Evolutionary conservation across 1,140 invertebrate species (phyloP), one percentile per base, ranked within the genome.

Genomic region (Aethina tumida): DNA sequence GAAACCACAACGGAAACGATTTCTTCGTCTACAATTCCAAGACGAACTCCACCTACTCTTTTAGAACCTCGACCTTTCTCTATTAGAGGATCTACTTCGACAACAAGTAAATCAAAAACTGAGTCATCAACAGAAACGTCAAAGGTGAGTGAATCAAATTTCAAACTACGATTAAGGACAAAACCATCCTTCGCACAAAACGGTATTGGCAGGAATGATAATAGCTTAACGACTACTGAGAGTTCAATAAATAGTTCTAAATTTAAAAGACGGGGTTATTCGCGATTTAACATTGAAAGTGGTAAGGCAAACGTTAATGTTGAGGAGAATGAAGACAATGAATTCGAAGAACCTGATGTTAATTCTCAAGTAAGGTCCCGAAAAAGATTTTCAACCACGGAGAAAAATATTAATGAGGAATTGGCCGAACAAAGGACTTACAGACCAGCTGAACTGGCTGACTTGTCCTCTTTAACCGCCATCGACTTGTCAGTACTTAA

Each of bases 121-220:
- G 66, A 71, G 51, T 54, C 55, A 18, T 45, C 59, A 16, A 55
- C 60, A 24, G 47, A 50, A 45, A 46, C 48, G 24, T 43, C 53
- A 16, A 59, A 63, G 56, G 56, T 58, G 52, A 55, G 56, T 58
- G 45, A 45, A 39, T 36, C 47, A 45, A 48, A 41, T 39, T 41
- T 47, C 28, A 52, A 43, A 43, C 44, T 37, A 21, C 46, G 49
- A 20, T 26, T 44, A 39, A 43, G 42, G 25, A 20, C 19, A 18
- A 50, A 45, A 36, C 10, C 22, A 28, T 27, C 14, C 7, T 16
- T 17, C 56, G 35, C 37, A 50, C 37, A 61, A 60, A 46, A 15
- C 52, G 36, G n/a, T n/a, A n/a, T 66, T 66, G 63, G 64, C 64
- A 62, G 66, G 64, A 60, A 64, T 39, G 17, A 26, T 34, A 26